These are phyloP conservation scores for Rhagoletis pomonella DNA, from an alignment of 1,140 invertebrate genomes.

Conservation along the genomic window DNA sequence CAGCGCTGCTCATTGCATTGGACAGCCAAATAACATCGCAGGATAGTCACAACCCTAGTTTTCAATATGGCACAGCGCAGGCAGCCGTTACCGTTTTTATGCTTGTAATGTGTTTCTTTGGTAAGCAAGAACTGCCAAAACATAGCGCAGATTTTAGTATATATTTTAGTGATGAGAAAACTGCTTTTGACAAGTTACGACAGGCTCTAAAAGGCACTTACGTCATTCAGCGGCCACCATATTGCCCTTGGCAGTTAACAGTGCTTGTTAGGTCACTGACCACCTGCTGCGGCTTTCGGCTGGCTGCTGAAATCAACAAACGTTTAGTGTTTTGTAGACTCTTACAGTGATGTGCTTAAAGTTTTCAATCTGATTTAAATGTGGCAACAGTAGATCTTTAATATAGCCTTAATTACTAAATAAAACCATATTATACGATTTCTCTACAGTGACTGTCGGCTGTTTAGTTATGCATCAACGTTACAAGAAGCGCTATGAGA, in stretches of 20 bases:
- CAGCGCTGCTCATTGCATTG: conserved; percentile 76
- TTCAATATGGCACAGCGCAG: conserved; percentile 86
- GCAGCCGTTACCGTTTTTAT: conserved; percentile 81
- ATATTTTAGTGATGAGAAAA: conserved; percentile 30
- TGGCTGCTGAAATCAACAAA: not conserved
- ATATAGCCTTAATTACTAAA: not conserved
- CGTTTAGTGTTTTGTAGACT: not conserved
- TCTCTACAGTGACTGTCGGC: conserved; percentile 80
- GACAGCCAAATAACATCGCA: conserved; percentile 74
- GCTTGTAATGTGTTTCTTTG: conserved; percentile 81
- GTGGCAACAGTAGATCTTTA: not conserved
- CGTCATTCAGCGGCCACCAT: not conserved
- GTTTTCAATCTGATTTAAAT: conserved; percentile 71
- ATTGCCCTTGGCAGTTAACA: not conserved
- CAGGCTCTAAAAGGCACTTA: not conserved
- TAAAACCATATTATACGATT: conserved; percentile 52
- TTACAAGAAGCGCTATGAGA: conserved; percentile 77
- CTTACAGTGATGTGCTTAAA: conserved; percentile 60
- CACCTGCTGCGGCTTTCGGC: not conserved
- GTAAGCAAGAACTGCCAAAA: conserved; percentile 71
- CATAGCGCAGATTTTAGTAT: no score
- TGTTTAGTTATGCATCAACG: conserved; percentile 86
- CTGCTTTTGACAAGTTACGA: conserved; percentile 42
- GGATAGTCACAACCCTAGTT: conserved; percentile 84
- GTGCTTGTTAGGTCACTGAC: not conserved